Evolutionary conservation across 30 jellyfish, hydroid and myxozoan genomes (phyloP).

Genomic region (Aurelia aurita complex sp. Pacific): DNA sequence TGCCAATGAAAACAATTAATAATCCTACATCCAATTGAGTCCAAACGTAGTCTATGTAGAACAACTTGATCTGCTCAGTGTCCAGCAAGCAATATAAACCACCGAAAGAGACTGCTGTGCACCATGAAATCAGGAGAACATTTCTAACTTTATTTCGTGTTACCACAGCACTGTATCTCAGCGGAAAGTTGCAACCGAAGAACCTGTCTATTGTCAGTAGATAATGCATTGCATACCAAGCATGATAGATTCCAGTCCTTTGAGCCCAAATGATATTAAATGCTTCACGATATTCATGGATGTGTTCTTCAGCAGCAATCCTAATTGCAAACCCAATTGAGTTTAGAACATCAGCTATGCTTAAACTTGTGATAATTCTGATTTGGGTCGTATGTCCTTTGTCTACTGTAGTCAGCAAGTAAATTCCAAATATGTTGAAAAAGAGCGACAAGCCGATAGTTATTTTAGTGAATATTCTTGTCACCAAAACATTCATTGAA

Average conservation of each 20-base stretch:
- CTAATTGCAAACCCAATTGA: background rate
- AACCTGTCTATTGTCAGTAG: conserved; percentile 4
- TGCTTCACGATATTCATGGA: background rate
- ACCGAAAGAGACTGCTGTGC: background rate
- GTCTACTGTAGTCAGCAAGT: background rate
- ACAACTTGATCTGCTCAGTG: background rate
- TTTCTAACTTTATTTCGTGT: background rate
- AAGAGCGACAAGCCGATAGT: background rate
- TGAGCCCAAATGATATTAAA: background rate
- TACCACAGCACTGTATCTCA: background rate
- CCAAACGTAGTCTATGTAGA: background rate
- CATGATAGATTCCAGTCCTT: background rate
- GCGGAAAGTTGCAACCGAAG: conserved; percentile 5
- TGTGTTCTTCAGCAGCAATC: background rate
- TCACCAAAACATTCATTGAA: too few relatives aligned
- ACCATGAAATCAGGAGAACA: background rate
- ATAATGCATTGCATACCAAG: background rate
- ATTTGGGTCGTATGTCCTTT: background rate
- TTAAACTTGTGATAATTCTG: background rate
- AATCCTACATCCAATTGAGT: background rate
- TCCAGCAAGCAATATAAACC: background rate
- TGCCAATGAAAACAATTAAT: background rate
- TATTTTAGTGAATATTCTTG: too few relatives aligned
- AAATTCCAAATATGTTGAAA: background rate
- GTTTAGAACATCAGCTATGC: background rate